Conservation (phyloP, 2,797 vertebrate genomes). For the Eulemur coronatus region DNA sequence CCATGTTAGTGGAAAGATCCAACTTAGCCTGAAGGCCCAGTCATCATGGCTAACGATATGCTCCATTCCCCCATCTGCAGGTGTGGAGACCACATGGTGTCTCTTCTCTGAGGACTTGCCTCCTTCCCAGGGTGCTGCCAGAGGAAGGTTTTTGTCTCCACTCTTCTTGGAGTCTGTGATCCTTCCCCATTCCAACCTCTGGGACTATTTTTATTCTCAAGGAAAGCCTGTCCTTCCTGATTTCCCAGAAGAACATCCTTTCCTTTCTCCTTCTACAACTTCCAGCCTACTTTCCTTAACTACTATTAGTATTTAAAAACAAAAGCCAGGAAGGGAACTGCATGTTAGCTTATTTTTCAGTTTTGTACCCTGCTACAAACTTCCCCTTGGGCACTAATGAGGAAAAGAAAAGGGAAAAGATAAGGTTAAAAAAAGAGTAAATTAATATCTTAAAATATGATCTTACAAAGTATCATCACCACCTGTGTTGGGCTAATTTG, state of each 20-base stretch:
- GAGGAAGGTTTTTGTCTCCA: fast-evolving
- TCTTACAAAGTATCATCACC: background rate
- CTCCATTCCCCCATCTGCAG: background rate
- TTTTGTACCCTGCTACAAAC: background rate
- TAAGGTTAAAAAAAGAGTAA: background rate
- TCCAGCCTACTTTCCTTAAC: background rate
- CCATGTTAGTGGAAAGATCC: background rate
- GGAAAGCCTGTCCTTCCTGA: background rate
- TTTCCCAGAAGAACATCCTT: background rate
- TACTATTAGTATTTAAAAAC: background rate
- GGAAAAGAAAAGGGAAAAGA: background rate
- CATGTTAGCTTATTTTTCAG: background rate
- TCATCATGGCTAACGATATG: too few species aligned
- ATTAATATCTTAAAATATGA: background rate
- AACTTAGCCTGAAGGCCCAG: background rate
- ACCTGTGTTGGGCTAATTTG: background rate
- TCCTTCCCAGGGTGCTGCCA: background rate
- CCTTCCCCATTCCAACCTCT: background rate
- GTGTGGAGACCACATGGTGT: fast-evolving
- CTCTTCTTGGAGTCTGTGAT: too few species aligned
- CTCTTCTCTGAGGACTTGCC: background rate
- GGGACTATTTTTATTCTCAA: background rate
- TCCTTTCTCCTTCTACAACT: background rate
- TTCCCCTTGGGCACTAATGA: background rate
- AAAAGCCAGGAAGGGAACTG: background rate